These are phyloP conservation scores for Stigmatopora nigra DNA, from an alignment of 2,113 vertebrate genomes.

Conservation along the genomic window DNA sequence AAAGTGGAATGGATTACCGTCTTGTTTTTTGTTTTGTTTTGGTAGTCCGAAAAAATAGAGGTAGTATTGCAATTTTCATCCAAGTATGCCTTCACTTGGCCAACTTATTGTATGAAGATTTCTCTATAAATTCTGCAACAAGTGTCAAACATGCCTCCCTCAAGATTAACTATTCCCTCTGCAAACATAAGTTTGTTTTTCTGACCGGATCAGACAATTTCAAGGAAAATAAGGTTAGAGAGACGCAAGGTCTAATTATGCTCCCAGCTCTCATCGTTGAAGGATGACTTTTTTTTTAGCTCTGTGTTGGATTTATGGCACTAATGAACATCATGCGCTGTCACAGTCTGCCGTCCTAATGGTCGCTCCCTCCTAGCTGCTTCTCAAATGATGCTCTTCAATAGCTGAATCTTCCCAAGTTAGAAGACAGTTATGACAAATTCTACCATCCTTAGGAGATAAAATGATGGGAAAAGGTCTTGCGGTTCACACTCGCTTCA, in stretches of 20 bases:
- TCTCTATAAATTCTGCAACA: background rate
- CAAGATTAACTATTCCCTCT: background rate
- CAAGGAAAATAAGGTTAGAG: conserved; percentile 15
- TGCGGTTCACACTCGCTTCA: conserved; percentile 25
- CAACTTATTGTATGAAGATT: too few species aligned
- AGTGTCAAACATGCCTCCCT: background rate
- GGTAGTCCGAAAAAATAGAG: too few species aligned
- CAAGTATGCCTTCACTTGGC: too few species aligned
- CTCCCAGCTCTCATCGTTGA: conserved; percentile 1
- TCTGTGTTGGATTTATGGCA: background rate
- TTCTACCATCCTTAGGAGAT: conserved; percentile 37
- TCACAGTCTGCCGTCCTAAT: conserved; percentile 10
- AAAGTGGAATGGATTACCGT: too few species aligned
- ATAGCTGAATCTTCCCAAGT: conserved; percentile 23
- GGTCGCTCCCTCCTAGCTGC: background rate
- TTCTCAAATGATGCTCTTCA: conserved; percentile 13
- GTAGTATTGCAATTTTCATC: too few species aligned
- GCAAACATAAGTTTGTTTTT: conserved; percentile 7
- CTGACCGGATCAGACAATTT: conserved; percentile 9
- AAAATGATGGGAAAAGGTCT: conserved; percentile 28
- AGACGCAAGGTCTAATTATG: conserved; percentile 9
- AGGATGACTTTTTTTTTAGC: background rate
- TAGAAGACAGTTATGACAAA: conserved; percentile 18
- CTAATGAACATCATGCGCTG: conserved; percentile 7
- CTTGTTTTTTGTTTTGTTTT: too few species aligned